Evolutionary conservation across 2,888 invertebrate species (phyloP), one percentile per base, ranked within the genome.

Genomic region (Torymus auratus): DNA sequence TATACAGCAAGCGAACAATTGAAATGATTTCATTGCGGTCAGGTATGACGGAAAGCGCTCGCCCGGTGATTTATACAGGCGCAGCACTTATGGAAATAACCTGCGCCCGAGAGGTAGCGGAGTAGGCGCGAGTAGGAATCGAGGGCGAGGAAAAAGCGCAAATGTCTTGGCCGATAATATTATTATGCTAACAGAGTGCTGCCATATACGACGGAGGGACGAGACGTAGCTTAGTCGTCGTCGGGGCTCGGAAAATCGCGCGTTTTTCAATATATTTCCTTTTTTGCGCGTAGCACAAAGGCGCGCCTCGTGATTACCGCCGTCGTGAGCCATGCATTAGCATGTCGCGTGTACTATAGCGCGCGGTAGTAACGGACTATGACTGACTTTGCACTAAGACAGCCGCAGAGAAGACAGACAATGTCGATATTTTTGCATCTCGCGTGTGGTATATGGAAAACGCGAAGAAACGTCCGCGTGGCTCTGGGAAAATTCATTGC

Each of bases 1-100:
- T 41, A 7, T 55, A 53, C n/a, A 50, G 61, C 10, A 13, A 20
- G 23, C 5, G 23, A 75, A 78, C 82, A 78, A 82, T 82, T 72
- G 78, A 75, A 82, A 69, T 65, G 71, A 78, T 82, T 82, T 73
- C 78, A 75, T 72, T 72, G 81, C 74, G 70, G 73, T 68, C 20
- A 67, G 62, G 73, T 72, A 73, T 68, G 73, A 70, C 53, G 71
- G 78, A 75, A 60, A 71, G 71, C 41, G 53, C 56, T 60, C 55
- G 76, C 17, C 3, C 58, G 68, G 53, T 82, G 78, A 82, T 82
- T 82, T 82, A 82, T 75, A 75, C 20, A 64, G 72, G 70, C 75
- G 53, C 50, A 73, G 72, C 79, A 73, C 76, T 82, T 82, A 82
- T 79, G 79, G 82, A 79, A 76, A 82, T 79, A 64, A 58, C 53